Percentiles rank a stretch among this genome's conserved stretches.
Evolutionary conservation across 2,888 invertebrate genomes (phyloP).

Genomic region (Chirona hameri): DNA sequence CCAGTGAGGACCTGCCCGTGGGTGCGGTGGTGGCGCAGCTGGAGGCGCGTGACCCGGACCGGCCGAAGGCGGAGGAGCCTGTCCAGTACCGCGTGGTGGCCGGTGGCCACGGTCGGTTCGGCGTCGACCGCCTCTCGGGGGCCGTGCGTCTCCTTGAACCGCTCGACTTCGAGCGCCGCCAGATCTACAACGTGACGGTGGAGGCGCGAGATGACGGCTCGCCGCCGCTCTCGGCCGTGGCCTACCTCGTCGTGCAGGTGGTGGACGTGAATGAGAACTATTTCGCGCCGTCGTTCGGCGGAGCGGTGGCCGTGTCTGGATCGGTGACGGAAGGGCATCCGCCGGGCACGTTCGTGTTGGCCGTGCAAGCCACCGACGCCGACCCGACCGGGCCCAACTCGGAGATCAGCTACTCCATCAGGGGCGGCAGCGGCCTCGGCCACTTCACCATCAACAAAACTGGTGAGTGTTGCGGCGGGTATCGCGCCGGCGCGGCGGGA

Average conservation of each 20-base stretch:
- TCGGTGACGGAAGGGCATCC: slow-evolving; percentile 76
- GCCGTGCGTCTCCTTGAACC: slow-evolving; percentile 72
- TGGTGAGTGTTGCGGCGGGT: slow-evolving; percentile 55
- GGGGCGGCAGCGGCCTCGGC: slow-evolving; percentile 85
- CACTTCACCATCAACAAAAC: slow-evolving; percentile 84
- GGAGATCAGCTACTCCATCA: slow-evolving; percentile 76
- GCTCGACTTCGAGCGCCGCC: slow-evolving; percentile 84
- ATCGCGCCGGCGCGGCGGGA: no score
- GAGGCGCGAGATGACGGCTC: slow-evolving; percentile 80
- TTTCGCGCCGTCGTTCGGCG: slow-evolving; percentile 43
- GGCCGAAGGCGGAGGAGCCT: slow-evolving; percentile 66
- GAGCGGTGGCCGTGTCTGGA: slow-evolving; percentile 66
- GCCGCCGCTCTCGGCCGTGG: slow-evolving; percentile 73
- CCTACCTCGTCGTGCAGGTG: slow-evolving; percentile 62
- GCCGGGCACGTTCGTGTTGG: slow-evolving; percentile 70
- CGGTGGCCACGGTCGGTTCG: slow-evolving; percentile 59
- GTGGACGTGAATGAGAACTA: slow-evolving; percentile 93
- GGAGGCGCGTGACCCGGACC: slow-evolving; percentile 78
- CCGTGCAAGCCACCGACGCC: slow-evolving; percentile 71
- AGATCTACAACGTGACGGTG: slow-evolving; percentile 81
- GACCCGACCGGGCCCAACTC: slow-evolving; percentile 78
- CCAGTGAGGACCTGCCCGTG: slow-evolving; percentile 84
- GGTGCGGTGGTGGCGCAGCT: slow-evolving; percentile 83
- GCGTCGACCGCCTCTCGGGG: slow-evolving; percentile 79
- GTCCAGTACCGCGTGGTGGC: slow-evolving; percentile 62